Conservation (phyloP, 2,113 vertebrate species). For the Morone chrysops region DNA sequence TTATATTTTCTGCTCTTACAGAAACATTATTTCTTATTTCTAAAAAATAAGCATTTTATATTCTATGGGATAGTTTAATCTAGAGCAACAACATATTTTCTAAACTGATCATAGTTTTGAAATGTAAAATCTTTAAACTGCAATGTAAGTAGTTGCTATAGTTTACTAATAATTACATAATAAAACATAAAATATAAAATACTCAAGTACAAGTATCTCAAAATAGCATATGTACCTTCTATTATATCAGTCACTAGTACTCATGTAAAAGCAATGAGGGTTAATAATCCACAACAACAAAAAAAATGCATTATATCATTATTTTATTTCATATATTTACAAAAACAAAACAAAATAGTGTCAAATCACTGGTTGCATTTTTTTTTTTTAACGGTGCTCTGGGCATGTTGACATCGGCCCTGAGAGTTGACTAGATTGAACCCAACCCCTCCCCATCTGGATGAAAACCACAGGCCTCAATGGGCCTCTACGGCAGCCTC, state of each 20-base stretch:
- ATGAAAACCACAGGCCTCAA: conserved; percentile 17
- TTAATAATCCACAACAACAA: conserved; percentile 22
- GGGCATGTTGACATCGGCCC: conserved; percentile 40
- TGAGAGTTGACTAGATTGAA: conserved; percentile 47
- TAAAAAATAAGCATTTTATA: not conserved
- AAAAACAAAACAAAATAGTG: conserved; percentile 44
- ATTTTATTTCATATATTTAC: conserved; percentile 71
- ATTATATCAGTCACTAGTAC: not conserved
- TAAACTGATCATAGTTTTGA: not conserved
- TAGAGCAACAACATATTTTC: not conserved
- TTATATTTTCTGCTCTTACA: not conserved
- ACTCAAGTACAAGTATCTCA: not conserved
- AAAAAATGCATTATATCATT: conserved; percentile 20
- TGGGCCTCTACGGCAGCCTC: conserved; percentile 24
- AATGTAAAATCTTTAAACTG: not conserved
- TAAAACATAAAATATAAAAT: not conserved
- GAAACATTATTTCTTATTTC: not conserved
- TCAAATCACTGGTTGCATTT: conserved; percentile 38
- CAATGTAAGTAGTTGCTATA: no score
- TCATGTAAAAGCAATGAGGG: not conserved
- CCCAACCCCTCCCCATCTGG: not conserved
- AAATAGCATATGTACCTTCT: not conserved
- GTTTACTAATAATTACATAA: not conserved
- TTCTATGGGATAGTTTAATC: not conserved
- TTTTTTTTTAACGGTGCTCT: not conserved